These are phyloP conservation scores for Todus mexicanus DNA, from an alignment of 2,797 vertebrate species.

Conservation along the genomic window DNA sequence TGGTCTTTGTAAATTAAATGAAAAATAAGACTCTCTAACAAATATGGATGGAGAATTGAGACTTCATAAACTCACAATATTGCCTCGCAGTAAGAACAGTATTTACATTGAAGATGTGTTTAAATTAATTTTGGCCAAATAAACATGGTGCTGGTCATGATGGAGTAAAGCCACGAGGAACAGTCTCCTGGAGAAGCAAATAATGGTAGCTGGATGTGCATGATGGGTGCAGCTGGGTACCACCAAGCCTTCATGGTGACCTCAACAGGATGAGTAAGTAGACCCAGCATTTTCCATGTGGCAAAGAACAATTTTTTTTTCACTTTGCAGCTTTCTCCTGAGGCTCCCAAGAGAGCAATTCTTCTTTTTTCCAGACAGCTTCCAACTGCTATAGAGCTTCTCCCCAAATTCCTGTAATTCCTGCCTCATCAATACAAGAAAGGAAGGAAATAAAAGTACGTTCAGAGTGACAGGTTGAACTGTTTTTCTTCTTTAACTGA, in stretches of 20 bases:
- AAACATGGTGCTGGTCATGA: not conserved
- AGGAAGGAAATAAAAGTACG: constrained; percentile 8
- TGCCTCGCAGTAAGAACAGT: not conserved
- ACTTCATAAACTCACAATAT: not conserved
- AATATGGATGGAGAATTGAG: not conserved
- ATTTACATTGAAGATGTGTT: not conserved
- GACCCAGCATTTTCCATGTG: not conserved
- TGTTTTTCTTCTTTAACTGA: not conserved
- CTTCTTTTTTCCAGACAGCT: not conserved
- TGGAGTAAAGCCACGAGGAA: not conserved
- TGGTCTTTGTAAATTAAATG: not conserved
- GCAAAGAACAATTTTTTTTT: not conserved
- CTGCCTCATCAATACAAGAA: not conserved
- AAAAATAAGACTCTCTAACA: not conserved
- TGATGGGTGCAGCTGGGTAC: not conserved
- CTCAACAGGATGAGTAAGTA: not conserved
- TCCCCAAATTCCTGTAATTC: not conserved
- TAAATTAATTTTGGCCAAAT: not conserved
- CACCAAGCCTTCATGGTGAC: not conserved
- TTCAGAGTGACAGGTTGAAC: not conserved
- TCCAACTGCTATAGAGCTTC: not conserved
- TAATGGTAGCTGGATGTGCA: not conserved
- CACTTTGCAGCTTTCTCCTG: not conserved
- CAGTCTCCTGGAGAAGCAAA: not conserved
- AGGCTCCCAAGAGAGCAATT: not conserved